Evolutionary conservation across 2,888 invertebrate genomes (phyloP).

Genomic region (Zygaena filipendulae): DNA sequence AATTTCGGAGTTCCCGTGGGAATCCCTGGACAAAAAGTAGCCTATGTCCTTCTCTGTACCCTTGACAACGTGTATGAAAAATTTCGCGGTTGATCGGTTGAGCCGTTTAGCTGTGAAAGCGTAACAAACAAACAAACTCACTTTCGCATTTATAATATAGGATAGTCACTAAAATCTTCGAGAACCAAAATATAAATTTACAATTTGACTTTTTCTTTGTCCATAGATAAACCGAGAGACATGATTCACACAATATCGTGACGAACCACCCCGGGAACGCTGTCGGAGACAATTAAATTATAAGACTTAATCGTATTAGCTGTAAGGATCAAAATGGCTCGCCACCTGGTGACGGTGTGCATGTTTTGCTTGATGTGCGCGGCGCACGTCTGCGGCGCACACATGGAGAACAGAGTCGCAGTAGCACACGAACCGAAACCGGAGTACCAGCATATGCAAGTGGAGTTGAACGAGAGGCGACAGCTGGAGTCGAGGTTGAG

Average conservation of each 20-base stretch:
- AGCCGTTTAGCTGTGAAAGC: background rate
- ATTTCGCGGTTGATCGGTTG: no score
- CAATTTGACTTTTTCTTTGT: slow-evolving; percentile 12
- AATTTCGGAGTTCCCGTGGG: no score
- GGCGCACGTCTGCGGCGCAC: slow-evolving; percentile 81
- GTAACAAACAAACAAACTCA: background rate
- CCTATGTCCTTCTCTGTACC: no score
- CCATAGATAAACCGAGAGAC: no score
- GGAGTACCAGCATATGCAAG: slow-evolving; percentile 23
- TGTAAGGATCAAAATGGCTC: slow-evolving; percentile 52
- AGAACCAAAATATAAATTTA: no score
- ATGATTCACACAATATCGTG: no score
- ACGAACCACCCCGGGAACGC: no score
- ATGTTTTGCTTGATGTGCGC: slow-evolving; percentile 85
- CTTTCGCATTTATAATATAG: background rate
- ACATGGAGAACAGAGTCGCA: slow-evolving; percentile 52
- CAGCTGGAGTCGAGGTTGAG: slow-evolving; percentile 24
- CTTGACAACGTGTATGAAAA: no score
- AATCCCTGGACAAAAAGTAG: no score
- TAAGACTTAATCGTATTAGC: no score
- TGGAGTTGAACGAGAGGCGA: slow-evolving; percentile 30
- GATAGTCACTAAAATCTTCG: no score
- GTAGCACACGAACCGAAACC: slow-evolving; percentile 28
- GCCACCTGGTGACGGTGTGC: slow-evolving; percentile 80
- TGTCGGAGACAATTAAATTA: no score